Evolutionary conservation across 2,797 vertebrate genomes (phyloP).

Genomic region (Setipinna tenuifilis): DNA sequence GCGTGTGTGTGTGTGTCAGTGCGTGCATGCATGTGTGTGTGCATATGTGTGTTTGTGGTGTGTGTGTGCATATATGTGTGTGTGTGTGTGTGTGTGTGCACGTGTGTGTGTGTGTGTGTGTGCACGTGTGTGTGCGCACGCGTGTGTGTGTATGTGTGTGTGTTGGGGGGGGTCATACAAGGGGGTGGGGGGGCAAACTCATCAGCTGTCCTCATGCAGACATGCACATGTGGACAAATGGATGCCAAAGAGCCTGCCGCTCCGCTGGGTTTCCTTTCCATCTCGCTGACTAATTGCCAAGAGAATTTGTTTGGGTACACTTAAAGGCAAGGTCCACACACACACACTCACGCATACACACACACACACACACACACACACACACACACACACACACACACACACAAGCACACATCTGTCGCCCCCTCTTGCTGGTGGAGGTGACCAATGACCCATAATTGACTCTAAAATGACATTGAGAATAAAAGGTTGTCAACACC

Average conservation of each 20-base stretch:
- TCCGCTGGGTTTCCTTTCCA: conserved; percentile 35
- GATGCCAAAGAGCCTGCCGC: conserved; percentile 35
- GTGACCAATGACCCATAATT: no score
- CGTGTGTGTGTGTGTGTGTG: no score
- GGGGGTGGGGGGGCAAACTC: conserved; percentile 7
- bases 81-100: no score
- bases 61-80: no score
- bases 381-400: background rate
- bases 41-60: no score
- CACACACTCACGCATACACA: background rate
- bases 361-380: no score
- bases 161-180: no score
- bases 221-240: background rate
- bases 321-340: background rate
- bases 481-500: background rate
- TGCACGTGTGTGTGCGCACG: background rate
- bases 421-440: background rate
- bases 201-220: conserved; percentile 31
- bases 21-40: background rate
- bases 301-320: conserved; percentile 6
- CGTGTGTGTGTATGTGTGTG: background rate
- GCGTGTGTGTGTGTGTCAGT: conserved; percentile 5
- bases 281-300: conserved; percentile 39
- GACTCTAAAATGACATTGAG: background rate
- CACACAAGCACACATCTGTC: background rate